These are phyloP conservation scores for Onchidella celtica DNA, from an alignment of 2,888 invertebrate genomes.

Conservation along the genomic window DNA sequence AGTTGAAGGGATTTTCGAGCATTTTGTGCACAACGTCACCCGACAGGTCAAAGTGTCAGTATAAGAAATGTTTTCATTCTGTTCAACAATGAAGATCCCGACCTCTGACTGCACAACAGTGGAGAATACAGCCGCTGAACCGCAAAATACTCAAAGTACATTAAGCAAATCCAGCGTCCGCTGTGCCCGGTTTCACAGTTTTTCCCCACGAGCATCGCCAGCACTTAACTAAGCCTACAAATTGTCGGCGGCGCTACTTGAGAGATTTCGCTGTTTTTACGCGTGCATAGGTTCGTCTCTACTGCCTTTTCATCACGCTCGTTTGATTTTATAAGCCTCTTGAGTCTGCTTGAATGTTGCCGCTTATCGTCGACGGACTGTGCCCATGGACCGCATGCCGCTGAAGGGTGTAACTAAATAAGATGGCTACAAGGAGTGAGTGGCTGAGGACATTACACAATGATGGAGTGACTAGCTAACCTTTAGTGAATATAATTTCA, in stretches of 20 bases:
- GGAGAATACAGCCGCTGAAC: no score
- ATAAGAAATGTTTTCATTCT: no score
- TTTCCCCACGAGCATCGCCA: background rate
- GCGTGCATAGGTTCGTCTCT: background rate
- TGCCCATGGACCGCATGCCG: background rate
- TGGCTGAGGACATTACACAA: background rate
- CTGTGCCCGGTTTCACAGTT: background rate
- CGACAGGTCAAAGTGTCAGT: no score
- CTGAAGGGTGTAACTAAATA: background rate
- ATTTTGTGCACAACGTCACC: no score
- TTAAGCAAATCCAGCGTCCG: background rate
- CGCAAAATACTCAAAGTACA: no score
- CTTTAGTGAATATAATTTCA: no score
- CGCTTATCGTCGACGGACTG: background rate
- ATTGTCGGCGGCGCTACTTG: background rate
- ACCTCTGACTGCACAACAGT: no score
- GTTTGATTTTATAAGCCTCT: background rate
- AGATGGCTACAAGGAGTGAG: background rate
- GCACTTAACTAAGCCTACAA: background rate
- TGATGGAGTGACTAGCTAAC: no score
- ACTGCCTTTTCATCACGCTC: background rate
- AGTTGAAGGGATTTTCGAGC: no score
- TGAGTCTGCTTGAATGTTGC: background rate
- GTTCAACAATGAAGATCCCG: no score
- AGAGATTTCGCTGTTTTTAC: background rate